Evolutionary conservation across 2,888 invertebrate genomes (phyloP).

Genomic region (Atethmia centrago): DNA sequence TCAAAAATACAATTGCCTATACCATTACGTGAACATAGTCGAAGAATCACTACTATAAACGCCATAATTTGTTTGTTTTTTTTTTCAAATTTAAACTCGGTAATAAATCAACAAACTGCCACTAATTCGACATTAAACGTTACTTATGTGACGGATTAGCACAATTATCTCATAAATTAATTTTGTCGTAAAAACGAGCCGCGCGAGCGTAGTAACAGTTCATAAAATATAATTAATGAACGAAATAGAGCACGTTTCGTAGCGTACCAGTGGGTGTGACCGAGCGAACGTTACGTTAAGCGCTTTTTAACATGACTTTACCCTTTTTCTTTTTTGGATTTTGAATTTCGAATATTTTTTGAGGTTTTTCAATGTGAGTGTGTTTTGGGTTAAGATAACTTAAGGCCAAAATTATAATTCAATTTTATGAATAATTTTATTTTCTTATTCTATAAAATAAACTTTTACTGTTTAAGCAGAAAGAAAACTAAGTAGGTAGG

Average conservation of each 20-base stretch:
- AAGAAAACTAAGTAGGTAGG: not conserved
- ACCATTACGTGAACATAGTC: not conserved
- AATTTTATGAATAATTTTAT: not conserved
- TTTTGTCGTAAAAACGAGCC: constrained; percentile 49
- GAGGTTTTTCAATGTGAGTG: constrained; percentile 30
- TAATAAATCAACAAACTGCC: constrained; percentile 48
- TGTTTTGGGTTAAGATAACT: constrained; percentile 18
- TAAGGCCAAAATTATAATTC: constrained; percentile 11
- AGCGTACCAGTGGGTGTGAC: constrained; percentile 64
- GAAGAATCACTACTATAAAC: not conserved
- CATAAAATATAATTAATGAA: constrained; percentile 47
- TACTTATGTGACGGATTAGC: constrained; percentile 44
- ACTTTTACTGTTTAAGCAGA: not conserved
- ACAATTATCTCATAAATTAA: constrained; percentile 55
- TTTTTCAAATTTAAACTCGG: constrained; percentile 3
- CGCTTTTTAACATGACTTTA: constrained; percentile 75
- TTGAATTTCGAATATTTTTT: constrained; percentile 51
- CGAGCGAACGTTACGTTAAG: constrained; percentile 70
- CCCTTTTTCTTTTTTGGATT: constrained; percentile 48
- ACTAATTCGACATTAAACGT: constrained; percentile 43
- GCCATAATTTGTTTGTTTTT: constrained; percentile 24
- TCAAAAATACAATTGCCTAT: not conserved
- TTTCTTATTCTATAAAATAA: not conserved
- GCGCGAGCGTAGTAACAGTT: constrained; percentile 24
- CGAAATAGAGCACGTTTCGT: constrained; percentile 65